Base-by-base conservation (phyloP, 2,113 vertebrate genomes). In the Anolis sagrei region DNA sequence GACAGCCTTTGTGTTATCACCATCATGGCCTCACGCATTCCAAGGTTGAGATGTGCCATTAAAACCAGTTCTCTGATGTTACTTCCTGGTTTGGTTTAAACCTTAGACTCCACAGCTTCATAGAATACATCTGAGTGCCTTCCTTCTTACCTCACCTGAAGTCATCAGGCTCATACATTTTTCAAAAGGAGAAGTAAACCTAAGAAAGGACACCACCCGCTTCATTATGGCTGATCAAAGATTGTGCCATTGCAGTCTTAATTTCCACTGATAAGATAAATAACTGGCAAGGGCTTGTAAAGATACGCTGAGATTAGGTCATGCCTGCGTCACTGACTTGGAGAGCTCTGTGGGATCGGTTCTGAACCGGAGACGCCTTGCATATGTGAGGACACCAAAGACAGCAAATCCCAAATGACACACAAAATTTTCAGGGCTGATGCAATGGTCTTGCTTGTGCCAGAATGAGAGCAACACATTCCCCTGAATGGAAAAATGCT, bases 341-440 rank as follows among this genome's bases (percentile, higher is more conserved):
- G 54, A 58, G 0, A 27, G 7, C 0, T 10, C 2, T 32, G 8
- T 13, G 11, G 0, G 51, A 79, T 54, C 18, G 62, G 34, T 73
- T 79, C 69, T 44, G 75, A 70, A 0, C 0, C 70, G 29, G 79
- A 66, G 27, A 8, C 25, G 23, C 48, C 29, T 69, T 39, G 29
- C 72, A 6, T 1, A 6, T 13, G 75, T 64, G 58, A 36, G 66
- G 10, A 66, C 0, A 1, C 39, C 62, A 80, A 81, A 0, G 0
- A 11, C 7, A 1, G 73, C 4, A 51, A 0, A 1, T 54, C 13
- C 76, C 4, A 74, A 51, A 84, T 39, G 18, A 72, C 81, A 69
- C 23, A 70, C 66, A 61, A 58, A 34, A 36, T 23, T 1, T 0
- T 49, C 0, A 0, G 1, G 0, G 0, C 66, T 32, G 76, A n/a